phyloP scores from a whole-genome alignment of 2,113 vertebrate species.

The Myocastor coypus region DNA sequence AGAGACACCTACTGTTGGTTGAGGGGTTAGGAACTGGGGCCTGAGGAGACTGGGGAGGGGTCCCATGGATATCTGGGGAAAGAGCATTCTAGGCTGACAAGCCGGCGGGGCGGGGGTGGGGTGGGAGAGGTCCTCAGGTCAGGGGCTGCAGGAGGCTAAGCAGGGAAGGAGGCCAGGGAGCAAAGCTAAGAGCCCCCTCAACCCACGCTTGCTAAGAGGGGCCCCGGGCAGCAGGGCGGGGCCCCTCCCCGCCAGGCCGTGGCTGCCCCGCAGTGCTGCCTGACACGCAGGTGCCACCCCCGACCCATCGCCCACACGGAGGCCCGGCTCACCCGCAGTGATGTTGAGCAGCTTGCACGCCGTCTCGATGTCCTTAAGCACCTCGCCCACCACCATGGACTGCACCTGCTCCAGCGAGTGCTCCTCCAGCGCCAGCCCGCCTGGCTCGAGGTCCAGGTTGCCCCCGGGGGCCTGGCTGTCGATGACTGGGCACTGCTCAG shows the following conservation, averaged over 20 bases:
- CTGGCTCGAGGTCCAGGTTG: constrained; percentile 88
- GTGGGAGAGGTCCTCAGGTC: neutral
- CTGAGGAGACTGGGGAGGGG: neutral
- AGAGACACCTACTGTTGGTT: neutral
- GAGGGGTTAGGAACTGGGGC: neutral
- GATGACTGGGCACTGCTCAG: constrained; percentile 97
- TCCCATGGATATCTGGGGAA: neutral
- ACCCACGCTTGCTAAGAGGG: neutral
- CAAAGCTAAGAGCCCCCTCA: rapidly evolving
- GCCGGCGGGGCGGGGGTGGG: neutral
- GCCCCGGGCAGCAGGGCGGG: neutral
- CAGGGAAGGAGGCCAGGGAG: too few relatives aligned
- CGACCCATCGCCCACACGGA: neutral
- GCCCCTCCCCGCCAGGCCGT: neutral
- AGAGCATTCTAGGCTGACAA: neutral
- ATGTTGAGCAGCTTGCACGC: constrained; percentile 99
- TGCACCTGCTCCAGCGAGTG: constrained; percentile 97
- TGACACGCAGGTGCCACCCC: neutral
- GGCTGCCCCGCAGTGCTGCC: neutral
- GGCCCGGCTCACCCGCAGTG: constrained; percentile 89
- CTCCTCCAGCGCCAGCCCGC: constrained; percentile 90
- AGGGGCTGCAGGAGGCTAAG: neutral
- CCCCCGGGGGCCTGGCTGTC: constrained; percentile 94
- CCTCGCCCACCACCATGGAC: constrained; percentile 97
- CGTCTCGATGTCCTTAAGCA: constrained; percentile 98